Evolutionary conservation across 2,888 invertebrate species (phyloP).

Genomic region (Monochamus alternatus): DNA sequence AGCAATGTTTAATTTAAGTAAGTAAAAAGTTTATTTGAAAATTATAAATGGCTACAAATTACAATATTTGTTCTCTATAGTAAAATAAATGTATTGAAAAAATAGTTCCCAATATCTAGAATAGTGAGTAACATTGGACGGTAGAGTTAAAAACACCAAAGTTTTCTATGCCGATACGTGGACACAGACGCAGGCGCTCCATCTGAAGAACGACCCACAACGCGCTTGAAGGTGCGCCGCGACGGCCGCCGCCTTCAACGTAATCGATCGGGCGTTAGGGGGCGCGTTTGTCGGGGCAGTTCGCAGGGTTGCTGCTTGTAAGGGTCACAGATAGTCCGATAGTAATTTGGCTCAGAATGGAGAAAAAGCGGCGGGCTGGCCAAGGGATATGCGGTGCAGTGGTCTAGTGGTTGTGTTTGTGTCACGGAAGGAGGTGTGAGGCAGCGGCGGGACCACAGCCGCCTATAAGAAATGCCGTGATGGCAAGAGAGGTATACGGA

Average conservation of each 20-base stretch:
- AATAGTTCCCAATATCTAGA: not conserved
- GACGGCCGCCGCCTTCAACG: constrained; percentile 55
- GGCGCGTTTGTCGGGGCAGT: constrained; percentile 68
- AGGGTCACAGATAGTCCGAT: constrained; percentile 67
- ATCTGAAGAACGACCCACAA: constrained; percentile 36
- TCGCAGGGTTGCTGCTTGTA: constrained; percentile 68
- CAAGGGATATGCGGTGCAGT: constrained; percentile 64
- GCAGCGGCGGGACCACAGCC: constrained; percentile 68
- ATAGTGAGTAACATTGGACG: not conserved
- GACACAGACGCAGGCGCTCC: constrained; percentile 40
- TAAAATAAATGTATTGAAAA: no score
- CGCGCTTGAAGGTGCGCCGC: constrained; percentile 42
- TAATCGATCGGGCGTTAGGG: constrained; percentile 67
- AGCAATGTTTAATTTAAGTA: no score
- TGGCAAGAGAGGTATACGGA: constrained; percentile 79
- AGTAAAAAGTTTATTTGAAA: no score
- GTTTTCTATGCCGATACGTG: constrained; percentile 11
- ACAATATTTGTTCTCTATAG: no score
- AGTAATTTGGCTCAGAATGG: constrained; percentile 68
- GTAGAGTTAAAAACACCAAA: constrained; percentile 4
- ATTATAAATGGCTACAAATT: no score
- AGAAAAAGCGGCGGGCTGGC: constrained; percentile 66
- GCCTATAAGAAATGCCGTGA: constrained; percentile 80
- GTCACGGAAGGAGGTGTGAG: constrained; percentile 59
- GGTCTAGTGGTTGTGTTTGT: constrained; percentile 64